phyloP scores from a whole-genome alignment of 2,113 vertebrate species.

The Anarrhichthys ocellatus region DNA sequence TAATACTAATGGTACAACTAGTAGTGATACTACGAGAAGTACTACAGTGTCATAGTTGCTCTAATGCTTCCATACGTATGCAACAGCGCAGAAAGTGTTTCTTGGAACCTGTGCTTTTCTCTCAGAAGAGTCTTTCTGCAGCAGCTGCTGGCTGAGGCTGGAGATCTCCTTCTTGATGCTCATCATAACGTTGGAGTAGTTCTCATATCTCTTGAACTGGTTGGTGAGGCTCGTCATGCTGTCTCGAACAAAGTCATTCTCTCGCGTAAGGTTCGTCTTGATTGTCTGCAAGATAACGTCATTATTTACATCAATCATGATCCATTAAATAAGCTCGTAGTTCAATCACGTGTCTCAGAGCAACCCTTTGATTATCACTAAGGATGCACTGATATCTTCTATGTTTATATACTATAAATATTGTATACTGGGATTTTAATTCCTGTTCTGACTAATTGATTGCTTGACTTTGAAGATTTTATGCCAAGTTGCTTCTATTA shows the following conservation, averaged over 20 bases:
- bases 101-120: conserved; percentile 87
- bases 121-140: conserved; percentile 90
- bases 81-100: neutral
- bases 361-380: neutral
- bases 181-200: conserved; percentile 95
- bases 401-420: neutral
- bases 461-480: too few species aligned
- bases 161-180: conserved; percentile 97
- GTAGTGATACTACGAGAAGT: neutral
- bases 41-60: neutral
- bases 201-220: conserved; percentile 93
- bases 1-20: neutral
- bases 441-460: too few species aligned
- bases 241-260: conserved; percentile 93
- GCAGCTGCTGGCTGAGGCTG: conserved; percentile 92
- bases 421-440: neutral
- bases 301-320: neutral
- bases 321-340: neutral
- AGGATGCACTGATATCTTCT: neutral
- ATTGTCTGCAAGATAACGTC: conserved; percentile 85
- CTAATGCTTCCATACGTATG: neutral
- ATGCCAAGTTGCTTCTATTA: too few species aligned
- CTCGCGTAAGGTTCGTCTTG: conserved; percentile 94
- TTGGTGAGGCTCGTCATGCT: conserved; percentile 89
- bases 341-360: neutral